Evolutionary conservation across 1,140 invertebrate species (phyloP), one percentile per base, ranked within the genome.

Genomic region (Drosophila ogumai): DNA sequence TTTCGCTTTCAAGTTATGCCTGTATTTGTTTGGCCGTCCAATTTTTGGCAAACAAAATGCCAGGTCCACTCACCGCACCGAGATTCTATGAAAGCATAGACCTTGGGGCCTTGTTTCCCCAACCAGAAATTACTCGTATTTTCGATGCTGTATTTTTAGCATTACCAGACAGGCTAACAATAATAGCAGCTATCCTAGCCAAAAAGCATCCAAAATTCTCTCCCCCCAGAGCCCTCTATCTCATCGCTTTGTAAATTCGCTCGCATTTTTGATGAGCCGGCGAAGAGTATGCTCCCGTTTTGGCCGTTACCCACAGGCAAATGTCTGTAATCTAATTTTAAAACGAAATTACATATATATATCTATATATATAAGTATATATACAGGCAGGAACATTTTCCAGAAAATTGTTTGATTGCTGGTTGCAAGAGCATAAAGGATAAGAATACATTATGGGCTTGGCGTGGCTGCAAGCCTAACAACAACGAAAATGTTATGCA

Each of bases 11-110:
- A 88, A 78, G 64, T 80, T 80, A 75, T 55, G 54, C 55, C 54
- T 76, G 49, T 76, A 76, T 88, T 84, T 87, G 84, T 71, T 85
- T 74, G 64, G 56, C 36, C 60, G 56, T 67, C 79, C 80, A 68
- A 84, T 88, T 88, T 87, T 84, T 63, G 76, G 75, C 78, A 76
- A 82, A 88, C 69, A 87, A 82, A 73, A 64, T 82, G 75, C 73
- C 69, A 75, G 61, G 47, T 68, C 66, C 75, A 72, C 69, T 68
- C 55, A 43, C 64, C 41, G 13, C 68, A 61, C 57, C 36, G 36
- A 32, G 28, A 28, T 28, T 31, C 36, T 50, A 75, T 75, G 73
- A 65, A 76, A 58, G 47, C 44, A 59, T 15, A 52, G 72, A 68
- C 76, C 76, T 88, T 88, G 80, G 41, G 38, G 72, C 47, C 52